Percentiles rank a stretch among this genome's conserved stretches.
Conservation (phyloP, 2,888 invertebrate genomes). For the Boloria selene region DNA sequence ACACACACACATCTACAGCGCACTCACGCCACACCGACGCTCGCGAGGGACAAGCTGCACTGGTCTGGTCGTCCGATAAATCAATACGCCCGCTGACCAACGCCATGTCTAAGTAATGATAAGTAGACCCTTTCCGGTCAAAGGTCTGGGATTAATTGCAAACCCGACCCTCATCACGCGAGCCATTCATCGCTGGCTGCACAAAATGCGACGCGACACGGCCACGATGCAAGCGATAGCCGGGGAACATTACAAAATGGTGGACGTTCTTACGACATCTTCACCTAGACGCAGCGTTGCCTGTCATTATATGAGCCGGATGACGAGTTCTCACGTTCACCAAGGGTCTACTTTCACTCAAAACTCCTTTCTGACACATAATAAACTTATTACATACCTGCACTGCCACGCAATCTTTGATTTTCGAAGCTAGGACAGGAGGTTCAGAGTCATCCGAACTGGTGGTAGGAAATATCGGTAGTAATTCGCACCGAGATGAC, state of each 20-base stretch:
- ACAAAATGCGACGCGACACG: slow-evolving; percentile 78
- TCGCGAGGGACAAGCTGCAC: slow-evolving; percentile 74
- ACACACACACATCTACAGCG: slow-evolving; percentile 63
- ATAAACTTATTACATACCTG: slow-evolving; percentile 82
- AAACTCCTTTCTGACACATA: slow-evolving; percentile 64
- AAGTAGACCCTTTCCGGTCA: slow-evolving; percentile 71
- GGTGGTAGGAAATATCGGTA: slow-evolving; percentile 83
- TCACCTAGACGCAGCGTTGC: slow-evolving; percentile 77
- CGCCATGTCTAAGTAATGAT: slow-evolving; percentile 63
- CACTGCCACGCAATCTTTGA: slow-evolving; percentile 84
- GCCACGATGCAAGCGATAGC: slow-evolving; percentile 78
- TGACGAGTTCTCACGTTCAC: slow-evolving; percentile 79
- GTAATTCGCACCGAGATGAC: slow-evolving; percentile 82
- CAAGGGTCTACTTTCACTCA: slow-evolving; percentile 80
- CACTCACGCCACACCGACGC: slow-evolving; percentile 78
- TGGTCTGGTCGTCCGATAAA: slow-evolving; percentile 78
- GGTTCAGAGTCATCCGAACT: slow-evolving; percentile 80
- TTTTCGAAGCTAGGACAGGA: slow-evolving; percentile 83
- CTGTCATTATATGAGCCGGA: slow-evolving; percentile 79
- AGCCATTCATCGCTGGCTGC: slow-evolving; percentile 75
- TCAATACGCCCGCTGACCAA: slow-evolving; percentile 76
- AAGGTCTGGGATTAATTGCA: slow-evolving; percentile 76
- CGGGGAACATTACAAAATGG: slow-evolving; percentile 82
- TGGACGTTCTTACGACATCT: slow-evolving; percentile 84
- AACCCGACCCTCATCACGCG: slow-evolving; percentile 74